Conservation (phyloP, 2,113 vertebrate species). For the Eolophus roseicapilla region DNA sequence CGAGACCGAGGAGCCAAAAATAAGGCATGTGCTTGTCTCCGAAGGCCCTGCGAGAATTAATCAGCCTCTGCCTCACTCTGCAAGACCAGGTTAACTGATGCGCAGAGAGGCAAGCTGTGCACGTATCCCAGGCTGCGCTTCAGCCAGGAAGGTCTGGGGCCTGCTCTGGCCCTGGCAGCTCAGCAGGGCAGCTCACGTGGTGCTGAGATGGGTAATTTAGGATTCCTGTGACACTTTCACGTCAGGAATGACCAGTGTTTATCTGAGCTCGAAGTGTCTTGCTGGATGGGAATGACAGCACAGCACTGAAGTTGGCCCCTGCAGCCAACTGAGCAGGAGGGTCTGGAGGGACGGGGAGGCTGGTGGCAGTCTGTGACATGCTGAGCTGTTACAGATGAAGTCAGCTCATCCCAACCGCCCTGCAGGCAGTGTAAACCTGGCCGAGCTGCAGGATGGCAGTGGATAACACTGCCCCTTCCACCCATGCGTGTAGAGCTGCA, state of each 20-base stretch:
- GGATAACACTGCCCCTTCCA: background rate
- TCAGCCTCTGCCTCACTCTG: background rate
- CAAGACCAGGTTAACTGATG: background rate
- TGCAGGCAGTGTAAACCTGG: background rate
- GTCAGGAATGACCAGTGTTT: background rate
- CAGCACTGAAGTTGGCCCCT: background rate
- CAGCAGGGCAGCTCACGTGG: background rate
- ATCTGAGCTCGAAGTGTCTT: background rate
- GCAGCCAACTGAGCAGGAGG: background rate
- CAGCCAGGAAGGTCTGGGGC: background rate
- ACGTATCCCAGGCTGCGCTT: background rate
- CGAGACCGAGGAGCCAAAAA: background rate
- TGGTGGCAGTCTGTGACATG: background rate
- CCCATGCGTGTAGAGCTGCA: background rate
- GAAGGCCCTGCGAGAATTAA: background rate
- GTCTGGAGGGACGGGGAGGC: accelerated
- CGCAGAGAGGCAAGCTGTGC: background rate
- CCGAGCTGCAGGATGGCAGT: background rate
- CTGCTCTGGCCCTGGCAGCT: background rate
- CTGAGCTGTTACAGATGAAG: background rate
- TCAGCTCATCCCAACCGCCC: background rate
- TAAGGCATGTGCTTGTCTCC: background rate
- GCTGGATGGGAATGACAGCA: background rate
- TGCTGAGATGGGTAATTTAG: background rate
- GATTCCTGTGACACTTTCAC: background rate